Conservation (phyloP, 2,888 invertebrate species). For the Ptilodon capucinus region DNA sequence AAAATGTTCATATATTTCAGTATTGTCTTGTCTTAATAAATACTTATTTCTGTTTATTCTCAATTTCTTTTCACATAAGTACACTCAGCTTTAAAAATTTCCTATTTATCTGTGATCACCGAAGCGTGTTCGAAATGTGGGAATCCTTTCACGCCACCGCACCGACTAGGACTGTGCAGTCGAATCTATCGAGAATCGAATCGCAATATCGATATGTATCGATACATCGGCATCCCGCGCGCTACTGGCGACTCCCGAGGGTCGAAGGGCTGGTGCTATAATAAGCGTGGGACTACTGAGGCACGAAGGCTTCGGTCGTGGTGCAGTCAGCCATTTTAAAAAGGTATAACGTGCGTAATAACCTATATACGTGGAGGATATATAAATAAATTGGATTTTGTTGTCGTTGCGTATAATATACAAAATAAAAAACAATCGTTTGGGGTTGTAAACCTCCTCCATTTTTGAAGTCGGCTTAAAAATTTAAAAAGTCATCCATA, state of each 20-base stretch:
- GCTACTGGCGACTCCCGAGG: slow-evolving; percentile 48
- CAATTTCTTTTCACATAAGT: too few relatives aligned
- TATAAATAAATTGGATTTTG: background rate
- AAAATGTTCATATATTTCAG: too few relatives aligned
- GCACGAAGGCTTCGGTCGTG: slow-evolving; percentile 48
- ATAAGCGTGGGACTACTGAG: slow-evolving; percentile 54
- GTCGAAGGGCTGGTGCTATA: slow-evolving; percentile 52
- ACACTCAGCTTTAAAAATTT: background rate
- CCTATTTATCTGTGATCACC: background rate
- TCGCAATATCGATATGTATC: slow-evolving; percentile 37
- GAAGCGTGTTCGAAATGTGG: background rate
- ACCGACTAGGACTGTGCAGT: background rate
- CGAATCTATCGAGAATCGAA: slow-evolving; percentile 1
- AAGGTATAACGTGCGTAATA: slow-evolving; percentile 56
- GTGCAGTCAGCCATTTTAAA: slow-evolving; percentile 60
- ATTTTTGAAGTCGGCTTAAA: too few relatives aligned
- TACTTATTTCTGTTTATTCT: too few relatives aligned
- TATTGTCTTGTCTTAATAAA: too few relatives aligned
- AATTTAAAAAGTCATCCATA: too few relatives aligned
- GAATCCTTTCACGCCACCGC: background rate
- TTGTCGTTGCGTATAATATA: background rate
- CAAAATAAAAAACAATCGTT: background rate
- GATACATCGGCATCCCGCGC: slow-evolving; percentile 44
- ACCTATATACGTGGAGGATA: slow-evolving; percentile 42
- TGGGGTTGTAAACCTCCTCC: too few relatives aligned